phyloP scores from a whole-genome alignment of 2,113 vertebrate genomes.

The Sciurus niger region DNA sequence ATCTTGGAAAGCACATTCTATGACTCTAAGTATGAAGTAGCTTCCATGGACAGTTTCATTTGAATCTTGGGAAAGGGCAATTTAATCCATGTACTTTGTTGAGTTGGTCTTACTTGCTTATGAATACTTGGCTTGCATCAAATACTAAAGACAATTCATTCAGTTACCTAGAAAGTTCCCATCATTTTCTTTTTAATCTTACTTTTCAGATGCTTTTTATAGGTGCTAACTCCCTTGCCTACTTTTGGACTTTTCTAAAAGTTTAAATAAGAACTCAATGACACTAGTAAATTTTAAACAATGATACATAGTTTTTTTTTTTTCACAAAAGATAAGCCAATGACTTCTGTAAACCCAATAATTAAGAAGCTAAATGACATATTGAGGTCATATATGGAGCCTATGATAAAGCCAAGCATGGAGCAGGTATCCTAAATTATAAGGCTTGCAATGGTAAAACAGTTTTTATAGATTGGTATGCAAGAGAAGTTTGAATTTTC shows the following conservation, averaged over 20 bases:
- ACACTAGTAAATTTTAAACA: conserved; percentile 1
- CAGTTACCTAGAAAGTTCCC: background rate
- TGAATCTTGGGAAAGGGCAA: background rate
- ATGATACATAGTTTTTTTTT: conserved; percentile 1
- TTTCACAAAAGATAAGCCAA: background rate
- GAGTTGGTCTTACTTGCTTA: conserved; percentile 18
- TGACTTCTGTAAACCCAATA: background rate
- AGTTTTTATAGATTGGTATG: background rate
- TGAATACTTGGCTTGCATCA: conserved; percentile 7
- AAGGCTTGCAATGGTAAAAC: background rate
- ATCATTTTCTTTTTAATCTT: conserved; percentile 36
- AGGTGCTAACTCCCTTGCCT: background rate
- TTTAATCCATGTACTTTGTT: background rate
- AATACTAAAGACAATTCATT: conserved; percentile 41
- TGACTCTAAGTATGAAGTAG: background rate
- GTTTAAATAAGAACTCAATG: conserved; percentile 47
- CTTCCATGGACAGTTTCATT: background rate
- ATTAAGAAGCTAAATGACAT: conserved; percentile 28
- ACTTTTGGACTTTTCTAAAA: conserved; percentile 11
- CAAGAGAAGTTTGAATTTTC: background rate
- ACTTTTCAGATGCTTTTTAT: conserved; percentile 5
- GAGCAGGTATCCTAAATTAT: background rate
- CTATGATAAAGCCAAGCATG: background rate
- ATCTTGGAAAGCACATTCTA: background rate
- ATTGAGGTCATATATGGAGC: background rate